Evolutionary conservation across 2,113 vertebrate species (phyloP).

Genomic region (Pelmatolapia mariae): DNA sequence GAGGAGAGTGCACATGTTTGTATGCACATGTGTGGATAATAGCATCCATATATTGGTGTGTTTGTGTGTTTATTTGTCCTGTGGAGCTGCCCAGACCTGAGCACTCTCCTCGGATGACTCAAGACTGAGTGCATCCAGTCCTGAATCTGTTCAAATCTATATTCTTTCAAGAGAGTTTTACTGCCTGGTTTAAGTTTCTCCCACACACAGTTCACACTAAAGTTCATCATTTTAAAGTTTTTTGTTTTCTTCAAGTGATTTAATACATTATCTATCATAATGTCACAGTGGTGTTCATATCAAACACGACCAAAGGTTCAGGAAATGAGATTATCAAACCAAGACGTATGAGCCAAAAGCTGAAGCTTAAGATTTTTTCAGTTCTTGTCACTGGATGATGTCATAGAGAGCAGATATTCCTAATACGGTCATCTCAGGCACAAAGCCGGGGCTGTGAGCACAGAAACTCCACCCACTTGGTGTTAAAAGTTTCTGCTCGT

Average conservation of each 20-base stretch:
- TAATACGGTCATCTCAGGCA: not conserved
- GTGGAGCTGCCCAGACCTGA: slow-evolving; percentile 18
- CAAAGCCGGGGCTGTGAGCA: not conserved
- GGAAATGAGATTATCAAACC: not conserved
- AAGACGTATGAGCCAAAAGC: not conserved
- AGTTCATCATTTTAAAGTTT: not conserved
- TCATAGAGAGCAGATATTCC: not conserved
- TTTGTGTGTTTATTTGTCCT: slow-evolving; percentile 1
- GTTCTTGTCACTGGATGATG: not conserved
- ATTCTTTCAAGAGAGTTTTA: not conserved
- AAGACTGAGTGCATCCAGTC: slow-evolving; percentile 2
- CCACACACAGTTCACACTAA: not conserved
- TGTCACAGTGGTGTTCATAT: not conserved
- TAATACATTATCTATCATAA: not conserved
- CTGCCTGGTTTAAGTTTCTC: not conserved
- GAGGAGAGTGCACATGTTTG: not conserved
- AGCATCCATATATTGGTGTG: not conserved
- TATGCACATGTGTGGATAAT: not conserved
- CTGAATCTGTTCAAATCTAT: not conserved
- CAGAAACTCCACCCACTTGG: not conserved
- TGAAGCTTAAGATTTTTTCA: not conserved
- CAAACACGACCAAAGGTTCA: not conserved
- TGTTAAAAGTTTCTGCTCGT: not conserved
- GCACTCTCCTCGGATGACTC: slow-evolving; percentile 10
- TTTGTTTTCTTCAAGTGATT: not conserved